Evolutionary conservation across 2,797 vertebrate genomes (phyloP).

Genomic region (Setipinna tenuifilis): DNA sequence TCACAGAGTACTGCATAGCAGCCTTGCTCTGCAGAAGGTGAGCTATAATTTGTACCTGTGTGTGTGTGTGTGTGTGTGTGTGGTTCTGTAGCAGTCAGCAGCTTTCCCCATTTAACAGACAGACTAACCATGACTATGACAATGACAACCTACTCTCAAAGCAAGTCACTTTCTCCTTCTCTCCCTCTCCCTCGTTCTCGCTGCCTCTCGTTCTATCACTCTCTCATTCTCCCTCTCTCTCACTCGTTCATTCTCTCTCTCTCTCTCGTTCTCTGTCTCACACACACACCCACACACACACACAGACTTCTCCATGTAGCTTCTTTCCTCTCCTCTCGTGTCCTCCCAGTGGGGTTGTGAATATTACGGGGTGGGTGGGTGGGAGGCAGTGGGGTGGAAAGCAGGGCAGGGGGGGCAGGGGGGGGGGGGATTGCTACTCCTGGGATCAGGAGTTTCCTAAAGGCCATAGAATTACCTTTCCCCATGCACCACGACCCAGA

Average conservation of each 20-base stretch:
- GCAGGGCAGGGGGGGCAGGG: too few species aligned
- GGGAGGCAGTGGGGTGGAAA: constrained; percentile 17
- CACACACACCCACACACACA: background rate
- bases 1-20: too few species aligned
- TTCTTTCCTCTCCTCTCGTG: constrained; percentile 14
- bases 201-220: too few species aligned
- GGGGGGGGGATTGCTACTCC: constrained; percentile 31
- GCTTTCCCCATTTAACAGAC: background rate
- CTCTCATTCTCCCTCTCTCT: too few species aligned
- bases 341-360: constrained; percentile 26
- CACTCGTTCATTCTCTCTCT: too few species aligned
- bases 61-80: too few species aligned
- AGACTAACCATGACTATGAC: constrained; percentile 16
- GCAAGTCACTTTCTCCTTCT: background rate
- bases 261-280: too few species aligned
- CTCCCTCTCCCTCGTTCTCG: too few species aligned
- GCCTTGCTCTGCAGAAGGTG: background rate
- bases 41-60: background rate
- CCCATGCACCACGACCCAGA: constrained; percentile 34
- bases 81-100: background rate
- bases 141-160: background rate
- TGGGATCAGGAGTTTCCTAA: constrained; percentile 24
- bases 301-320: background rate
- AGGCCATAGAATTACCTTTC: constrained; percentile 35
- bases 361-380: constrained; percentile 27